phyloP scores from a whole-genome alignment of 1,140 invertebrate species.

The Drosophila bifasciata region DNA sequence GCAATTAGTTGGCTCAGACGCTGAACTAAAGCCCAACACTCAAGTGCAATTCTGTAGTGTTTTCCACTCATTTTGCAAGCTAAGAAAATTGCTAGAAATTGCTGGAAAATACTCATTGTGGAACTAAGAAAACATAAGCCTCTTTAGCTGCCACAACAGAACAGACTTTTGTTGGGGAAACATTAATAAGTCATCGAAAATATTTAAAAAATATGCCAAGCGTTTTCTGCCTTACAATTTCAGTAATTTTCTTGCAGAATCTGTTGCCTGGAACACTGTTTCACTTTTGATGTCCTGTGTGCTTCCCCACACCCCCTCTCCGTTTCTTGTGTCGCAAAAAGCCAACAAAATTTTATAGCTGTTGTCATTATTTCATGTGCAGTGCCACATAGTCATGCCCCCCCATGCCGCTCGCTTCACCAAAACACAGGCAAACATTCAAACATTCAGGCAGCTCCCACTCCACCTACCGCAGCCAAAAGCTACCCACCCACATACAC shows the following conservation, averaged over 20 bases:
- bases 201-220: no score
- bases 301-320: no score
- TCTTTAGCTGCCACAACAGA: no score
- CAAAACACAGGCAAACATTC: not conserved
- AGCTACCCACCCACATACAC: not conserved
- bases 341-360: slow-evolving; percentile 66
- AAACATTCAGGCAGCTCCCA: slow-evolving; percentile 8
- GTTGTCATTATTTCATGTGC: slow-evolving; percentile 65
- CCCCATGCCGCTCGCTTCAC: slow-evolving; percentile 8
- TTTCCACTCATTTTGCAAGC: not conserved
- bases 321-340: slow-evolving; percentile 53
- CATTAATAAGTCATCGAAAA: no score
- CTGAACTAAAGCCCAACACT: not conserved
- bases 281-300: slow-evolving; percentile 7
- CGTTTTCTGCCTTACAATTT: not conserved
- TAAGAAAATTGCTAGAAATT: not conserved
- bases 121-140: no score
- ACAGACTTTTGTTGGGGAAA: no score
- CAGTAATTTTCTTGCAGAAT: slow-evolving; percentile 6
- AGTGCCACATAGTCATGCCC: slow-evolving; percentile 44
- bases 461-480: not conserved
- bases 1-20: no score
- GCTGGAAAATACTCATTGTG: no score
- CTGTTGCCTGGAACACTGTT: slow-evolving; percentile 21
- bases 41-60: no score